These are phyloP conservation scores for Salmo trutta DNA, from an alignment of 2,797 vertebrate genomes.

Conservation along the genomic window DNA sequence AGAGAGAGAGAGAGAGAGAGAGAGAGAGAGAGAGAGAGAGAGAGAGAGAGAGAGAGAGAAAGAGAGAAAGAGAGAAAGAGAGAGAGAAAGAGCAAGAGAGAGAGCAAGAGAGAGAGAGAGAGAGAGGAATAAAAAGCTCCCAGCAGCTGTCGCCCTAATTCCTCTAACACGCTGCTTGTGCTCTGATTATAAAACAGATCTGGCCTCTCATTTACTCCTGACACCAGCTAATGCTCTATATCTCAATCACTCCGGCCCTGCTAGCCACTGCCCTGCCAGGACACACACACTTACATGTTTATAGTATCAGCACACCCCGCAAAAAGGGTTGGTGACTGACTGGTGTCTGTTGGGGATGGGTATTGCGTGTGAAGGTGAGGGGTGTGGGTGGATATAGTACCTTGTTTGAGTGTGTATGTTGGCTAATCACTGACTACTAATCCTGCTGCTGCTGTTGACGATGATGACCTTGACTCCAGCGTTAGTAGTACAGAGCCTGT, in stretches of 20 bases:
- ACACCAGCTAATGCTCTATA: constrained; percentile 90
- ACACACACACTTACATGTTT: constrained; percentile 30
- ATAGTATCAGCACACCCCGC: not conserved
- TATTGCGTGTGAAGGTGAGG: too few species aligned
- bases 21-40: constrained; percentile 70
- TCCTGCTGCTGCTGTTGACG: constrained; percentile 30
- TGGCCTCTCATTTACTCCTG: constrained; percentile 94
- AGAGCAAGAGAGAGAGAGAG: constrained; percentile 41
- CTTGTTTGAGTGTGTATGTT: too few species aligned
- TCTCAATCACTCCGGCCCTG: constrained; percentile 81
- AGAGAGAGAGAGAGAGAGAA: constrained; percentile 51
- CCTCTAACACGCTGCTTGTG: constrained; percentile 94
- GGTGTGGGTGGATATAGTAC: too few species aligned
- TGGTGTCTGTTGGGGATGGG: too few species aligned
- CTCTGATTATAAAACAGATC: constrained; percentile 99
- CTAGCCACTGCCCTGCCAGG: constrained; percentile 59
- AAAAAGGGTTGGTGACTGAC: not conserved
- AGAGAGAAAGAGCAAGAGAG: constrained; percentile 44
- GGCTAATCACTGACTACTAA: too few species aligned
- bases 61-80: constrained; percentile 41
- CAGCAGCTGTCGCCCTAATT: constrained; percentile 97
- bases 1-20: constrained; percentile 64
- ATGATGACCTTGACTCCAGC: too few species aligned
- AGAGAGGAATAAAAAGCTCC: constrained; percentile 76
- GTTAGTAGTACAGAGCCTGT: too few species aligned